phyloP scores from a whole-genome alignment of 2,113 vertebrate genomes.

The Kryptolebias marmoratus region DNA sequence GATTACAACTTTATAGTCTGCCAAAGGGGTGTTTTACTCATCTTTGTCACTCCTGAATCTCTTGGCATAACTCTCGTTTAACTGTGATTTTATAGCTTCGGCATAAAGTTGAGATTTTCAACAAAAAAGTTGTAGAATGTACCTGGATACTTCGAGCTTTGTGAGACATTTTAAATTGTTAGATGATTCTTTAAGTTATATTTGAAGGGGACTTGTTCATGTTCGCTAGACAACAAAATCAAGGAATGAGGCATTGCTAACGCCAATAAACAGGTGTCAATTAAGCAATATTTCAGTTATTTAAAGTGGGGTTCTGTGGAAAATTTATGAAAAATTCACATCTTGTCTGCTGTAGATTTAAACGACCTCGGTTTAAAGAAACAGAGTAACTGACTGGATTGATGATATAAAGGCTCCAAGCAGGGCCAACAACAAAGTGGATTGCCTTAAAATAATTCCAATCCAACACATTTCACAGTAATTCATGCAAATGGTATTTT shows the following conservation, averaged over 20 bases:
- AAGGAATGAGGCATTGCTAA: constrained; percentile 67
- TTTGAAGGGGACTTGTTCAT: constrained; percentile 51
- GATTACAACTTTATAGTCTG: constrained; percentile 76
- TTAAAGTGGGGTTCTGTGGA: too few species aligned
- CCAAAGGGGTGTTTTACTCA: constrained; percentile 65
- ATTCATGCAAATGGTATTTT: too few species aligned
- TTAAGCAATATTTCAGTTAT: too few species aligned
- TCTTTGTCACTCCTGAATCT: constrained; percentile 64
- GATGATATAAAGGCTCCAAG: too few species aligned
- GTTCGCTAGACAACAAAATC: constrained; percentile 66
- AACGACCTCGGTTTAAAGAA: too few species aligned
- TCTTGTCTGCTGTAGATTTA: too few species aligned
- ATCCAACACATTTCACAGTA: too few species aligned
- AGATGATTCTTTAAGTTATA: constrained; percentile 32
- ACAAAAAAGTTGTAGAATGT: constrained; percentile 8
- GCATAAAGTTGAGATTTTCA: constrained; percentile 44
- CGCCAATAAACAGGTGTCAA: constrained; percentile 71
- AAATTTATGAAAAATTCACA: too few species aligned
- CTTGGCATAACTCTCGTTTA: constrained; percentile 59
- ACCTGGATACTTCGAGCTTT: constrained; percentile 20
- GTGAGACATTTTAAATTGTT: constrained; percentile 1
- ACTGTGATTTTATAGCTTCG: constrained; percentile 46
- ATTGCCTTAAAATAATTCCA: too few species aligned
- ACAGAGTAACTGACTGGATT: too few species aligned
- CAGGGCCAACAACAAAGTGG: too few species aligned